Percentiles rank a stretch among this genome's conserved stretches.
Evolutionary conservation across 1,140 invertebrate species (phyloP).

Genomic region (Batillaria attramentaria): DNA sequence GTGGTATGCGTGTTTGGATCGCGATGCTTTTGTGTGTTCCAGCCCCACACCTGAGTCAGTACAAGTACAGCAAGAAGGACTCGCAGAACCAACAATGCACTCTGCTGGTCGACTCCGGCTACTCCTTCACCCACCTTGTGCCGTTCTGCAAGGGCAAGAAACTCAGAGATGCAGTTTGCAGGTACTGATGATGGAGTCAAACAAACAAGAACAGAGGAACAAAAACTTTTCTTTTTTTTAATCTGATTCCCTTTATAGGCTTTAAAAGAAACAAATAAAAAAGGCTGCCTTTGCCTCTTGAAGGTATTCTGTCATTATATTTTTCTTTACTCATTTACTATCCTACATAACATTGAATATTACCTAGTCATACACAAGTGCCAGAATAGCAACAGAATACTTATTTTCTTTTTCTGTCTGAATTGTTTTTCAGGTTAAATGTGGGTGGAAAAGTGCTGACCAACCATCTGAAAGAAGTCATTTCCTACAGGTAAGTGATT

Average conservation of each 20-base stretch:
- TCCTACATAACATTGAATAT: too few species aligned
- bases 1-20: background rate
- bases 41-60: slow-evolving; percentile 75
- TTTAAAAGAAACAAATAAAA: too few species aligned
- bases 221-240: too few species aligned
- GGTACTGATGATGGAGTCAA: slow-evolving; percentile 48
- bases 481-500: slow-evolving; percentile 82
- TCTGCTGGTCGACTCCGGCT: slow-evolving; percentile 93
- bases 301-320: too few species aligned
- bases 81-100: slow-evolving; percentile 78
- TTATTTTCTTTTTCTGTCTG: too few species aligned
- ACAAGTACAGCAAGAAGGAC: slow-evolving; percentile 74
- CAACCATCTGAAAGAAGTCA: slow-evolving; percentile 98
- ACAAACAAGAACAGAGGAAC: too few species aligned
- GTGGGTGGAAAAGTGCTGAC: slow-evolving; percentile 97
- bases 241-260: too few species aligned
- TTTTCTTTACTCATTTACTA: too few species aligned
- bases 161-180: slow-evolving; percentile 76
- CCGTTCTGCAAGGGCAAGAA: slow-evolving; percentile 94
- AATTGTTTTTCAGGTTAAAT: slow-evolving; percentile 83
- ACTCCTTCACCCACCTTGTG: slow-evolving; percentile 95
- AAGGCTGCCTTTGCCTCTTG: too few species aligned
- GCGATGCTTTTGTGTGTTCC: slow-evolving; percentile 11
- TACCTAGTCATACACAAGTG: too few species aligned
- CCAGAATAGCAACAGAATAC: too few species aligned